Conservation (phyloP, 2,797 vertebrate species). For the Alfaro cultratus region DNA sequence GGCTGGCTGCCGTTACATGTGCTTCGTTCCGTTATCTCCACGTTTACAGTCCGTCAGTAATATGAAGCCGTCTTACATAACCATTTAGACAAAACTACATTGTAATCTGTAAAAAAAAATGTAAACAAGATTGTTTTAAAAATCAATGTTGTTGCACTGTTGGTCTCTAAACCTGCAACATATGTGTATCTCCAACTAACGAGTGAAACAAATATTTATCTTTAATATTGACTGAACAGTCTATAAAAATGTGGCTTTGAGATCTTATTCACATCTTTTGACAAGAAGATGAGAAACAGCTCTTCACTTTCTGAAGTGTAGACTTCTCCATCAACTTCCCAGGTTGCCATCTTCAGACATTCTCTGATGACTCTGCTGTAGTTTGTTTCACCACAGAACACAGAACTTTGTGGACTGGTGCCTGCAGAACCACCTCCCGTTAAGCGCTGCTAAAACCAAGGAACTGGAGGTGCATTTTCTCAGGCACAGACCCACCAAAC, state of each 20-base stretch:
- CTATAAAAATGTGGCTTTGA: background rate
- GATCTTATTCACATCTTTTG: background rate
- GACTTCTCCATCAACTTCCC: background rate
- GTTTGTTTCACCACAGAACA: background rate
- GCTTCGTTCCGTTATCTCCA: slow-evolving; percentile 4
- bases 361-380: background rate
- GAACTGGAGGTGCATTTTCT: background rate
- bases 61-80: background rate
- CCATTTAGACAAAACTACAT: background rate
- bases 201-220: background rate
- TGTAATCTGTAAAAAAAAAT: background rate
- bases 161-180: background rate
- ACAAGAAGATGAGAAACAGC: background rate
- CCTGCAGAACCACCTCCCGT: too few relatives aligned
- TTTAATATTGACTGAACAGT: background rate
- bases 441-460: background rate
- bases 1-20: slow-evolving; percentile 11
- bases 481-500: background rate
- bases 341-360: background rate
- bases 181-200: background rate
- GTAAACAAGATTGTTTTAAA: background rate
- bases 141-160: background rate
- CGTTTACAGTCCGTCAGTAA: slow-evolving; percentile 6
- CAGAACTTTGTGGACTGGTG: background rate
- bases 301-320: background rate